Evolutionary conservation across 2,888 invertebrate species (phyloP).

Genomic region (Oscheius sp.): DNA sequence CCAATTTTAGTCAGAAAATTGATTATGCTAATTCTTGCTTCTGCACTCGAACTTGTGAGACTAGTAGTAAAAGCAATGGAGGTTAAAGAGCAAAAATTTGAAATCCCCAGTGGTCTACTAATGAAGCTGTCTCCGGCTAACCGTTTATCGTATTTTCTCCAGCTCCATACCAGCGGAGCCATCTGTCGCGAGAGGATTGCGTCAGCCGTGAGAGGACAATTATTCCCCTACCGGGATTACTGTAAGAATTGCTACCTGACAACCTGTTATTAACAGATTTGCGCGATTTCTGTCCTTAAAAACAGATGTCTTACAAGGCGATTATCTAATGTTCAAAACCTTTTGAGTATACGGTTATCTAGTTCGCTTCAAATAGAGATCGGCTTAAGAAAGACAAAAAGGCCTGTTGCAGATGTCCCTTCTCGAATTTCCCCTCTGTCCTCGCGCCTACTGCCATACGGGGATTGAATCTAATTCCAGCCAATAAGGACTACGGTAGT

Average conservation of each 20-base stretch:
- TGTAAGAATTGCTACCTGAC: slow-evolving; percentile 27
- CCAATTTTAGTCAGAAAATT: background rate
- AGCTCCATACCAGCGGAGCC: background rate
- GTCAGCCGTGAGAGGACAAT: slow-evolving; percentile 10
- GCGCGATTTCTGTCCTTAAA: slow-evolving; percentile 3
- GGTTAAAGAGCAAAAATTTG: background rate
- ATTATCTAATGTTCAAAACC: too few relatives aligned
- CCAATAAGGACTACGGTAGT: slow-evolving; percentile 24
- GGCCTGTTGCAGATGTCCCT: background rate
- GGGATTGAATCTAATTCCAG: slow-evolving; percentile 11
- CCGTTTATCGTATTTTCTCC: background rate
- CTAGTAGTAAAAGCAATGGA: background rate
- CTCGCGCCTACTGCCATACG: background rate
- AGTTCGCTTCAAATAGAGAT: too few relatives aligned
- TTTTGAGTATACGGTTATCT: too few relatives aligned
- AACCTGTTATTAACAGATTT: slow-evolving; percentile 25
- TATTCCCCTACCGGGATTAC: slow-evolving; percentile 13
- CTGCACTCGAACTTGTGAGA: too few relatives aligned
- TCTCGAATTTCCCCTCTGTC: slow-evolving; percentile 3
- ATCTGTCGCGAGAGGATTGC: slow-evolving; percentile 20
- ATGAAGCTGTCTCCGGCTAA: background rate
- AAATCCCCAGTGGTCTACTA: background rate
- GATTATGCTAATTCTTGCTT: background rate
- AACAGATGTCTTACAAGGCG: too few relatives aligned
- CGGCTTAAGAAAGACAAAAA: too few relatives aligned